These are phyloP conservation scores for Dromius quadrimaculatus DNA, from an alignment of 2,888 invertebrate genomes.

Conservation along the genomic window DNA sequence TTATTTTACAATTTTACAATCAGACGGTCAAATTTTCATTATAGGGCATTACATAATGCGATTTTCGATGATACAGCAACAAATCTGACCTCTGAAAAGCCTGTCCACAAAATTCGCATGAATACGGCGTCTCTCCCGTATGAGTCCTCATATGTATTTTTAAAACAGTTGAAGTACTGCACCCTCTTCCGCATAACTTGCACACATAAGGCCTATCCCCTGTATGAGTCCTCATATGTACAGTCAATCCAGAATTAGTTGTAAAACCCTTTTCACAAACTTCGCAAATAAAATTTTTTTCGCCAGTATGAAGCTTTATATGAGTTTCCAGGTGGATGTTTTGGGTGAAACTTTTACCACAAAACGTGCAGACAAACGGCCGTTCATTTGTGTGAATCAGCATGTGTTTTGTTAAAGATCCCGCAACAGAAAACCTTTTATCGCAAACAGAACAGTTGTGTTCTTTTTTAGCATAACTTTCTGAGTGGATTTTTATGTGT, in stretches of 20 bases:
- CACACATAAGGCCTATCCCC: conserved; percentile 56
- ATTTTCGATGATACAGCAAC: conserved; percentile 55
- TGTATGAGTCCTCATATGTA: conserved; percentile 58
- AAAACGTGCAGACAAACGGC: conserved; percentile 56
- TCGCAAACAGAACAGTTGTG: conserved; percentile 56
- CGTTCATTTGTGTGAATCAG: conserved; percentile 57
- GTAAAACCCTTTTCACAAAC: conserved; percentile 58
- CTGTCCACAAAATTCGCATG: conserved; percentile 56
- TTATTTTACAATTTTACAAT: no score
- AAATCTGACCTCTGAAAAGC: conserved; percentile 58
- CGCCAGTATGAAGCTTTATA: conserved; percentile 55
- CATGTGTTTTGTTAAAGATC: conserved; percentile 57
- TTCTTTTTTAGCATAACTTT: conserved; percentile 53
- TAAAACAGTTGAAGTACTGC: conserved; percentile 57
- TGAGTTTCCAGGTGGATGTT: conserved; percentile 56
- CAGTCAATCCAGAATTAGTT: conserved; percentile 56
- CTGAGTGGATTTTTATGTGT: conserved; percentile 56
- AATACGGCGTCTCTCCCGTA: conserved; percentile 59
- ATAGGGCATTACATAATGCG: conserved; percentile 20
- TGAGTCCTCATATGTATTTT: conserved; percentile 58
- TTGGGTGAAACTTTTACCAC: conserved; percentile 56
- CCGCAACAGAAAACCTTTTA: conserved; percentile 56
- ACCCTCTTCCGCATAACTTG: conserved; percentile 56
- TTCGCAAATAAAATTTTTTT: conserved; percentile 56
- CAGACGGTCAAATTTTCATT: neutral